phyloP scores from a whole-genome alignment of 2,888 invertebrate genomes.

The Brenthis hecate region DNA sequence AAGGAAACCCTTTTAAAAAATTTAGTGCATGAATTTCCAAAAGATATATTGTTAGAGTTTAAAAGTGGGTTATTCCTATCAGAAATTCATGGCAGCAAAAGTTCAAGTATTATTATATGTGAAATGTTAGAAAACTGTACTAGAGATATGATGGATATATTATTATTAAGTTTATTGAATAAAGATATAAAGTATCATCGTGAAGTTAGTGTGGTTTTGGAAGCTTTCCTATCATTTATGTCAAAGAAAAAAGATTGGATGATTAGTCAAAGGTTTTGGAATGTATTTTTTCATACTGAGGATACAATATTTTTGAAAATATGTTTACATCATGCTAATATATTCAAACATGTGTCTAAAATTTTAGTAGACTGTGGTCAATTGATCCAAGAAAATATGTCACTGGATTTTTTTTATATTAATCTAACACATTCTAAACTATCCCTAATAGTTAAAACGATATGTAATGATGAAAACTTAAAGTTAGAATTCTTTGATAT shows the following conservation, averaged over 20 bases:
- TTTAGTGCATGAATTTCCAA: slow-evolving; percentile 52
- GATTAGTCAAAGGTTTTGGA: slow-evolving; percentile 60
- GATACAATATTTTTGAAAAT: slow-evolving; percentile 55
- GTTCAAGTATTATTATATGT: slow-evolving; percentile 46
- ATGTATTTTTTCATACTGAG: slow-evolving; percentile 54
- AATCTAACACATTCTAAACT: slow-evolving; percentile 80
- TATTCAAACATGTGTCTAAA: slow-evolving; percentile 58
- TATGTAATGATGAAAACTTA: slow-evolving; percentile 64
- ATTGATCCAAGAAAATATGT: slow-evolving; percentile 62
- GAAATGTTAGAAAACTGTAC: slow-evolving; percentile 54
- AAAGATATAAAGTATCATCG: slow-evolving; percentile 39
- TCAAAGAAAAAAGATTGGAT: slow-evolving; percentile 49
- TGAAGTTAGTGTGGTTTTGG: slow-evolving; percentile 48
- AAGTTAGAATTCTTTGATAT: slow-evolving; percentile 68
- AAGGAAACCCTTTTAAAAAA: slow-evolving; percentile 61
- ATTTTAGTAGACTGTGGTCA: slow-evolving; percentile 69
- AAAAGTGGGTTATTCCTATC: slow-evolving; percentile 60
- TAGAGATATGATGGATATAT: slow-evolving; percentile 54
- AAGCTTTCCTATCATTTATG: slow-evolving; percentile 52
- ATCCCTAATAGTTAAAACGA: slow-evolving; percentile 60
- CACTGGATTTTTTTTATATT: slow-evolving; percentile 67
- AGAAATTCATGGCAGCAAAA: slow-evolving; percentile 49
- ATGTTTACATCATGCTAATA: slow-evolving; percentile 57
- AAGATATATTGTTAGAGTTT: slow-evolving; percentile 55
- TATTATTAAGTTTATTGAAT: slow-evolving; percentile 60